Percentiles rank a stretch among this genome's conserved stretches.
phyloP scores from a whole-genome alignment of 1,140 invertebrate genomes.

The Thaumatotibia leucotreta region DNA sequence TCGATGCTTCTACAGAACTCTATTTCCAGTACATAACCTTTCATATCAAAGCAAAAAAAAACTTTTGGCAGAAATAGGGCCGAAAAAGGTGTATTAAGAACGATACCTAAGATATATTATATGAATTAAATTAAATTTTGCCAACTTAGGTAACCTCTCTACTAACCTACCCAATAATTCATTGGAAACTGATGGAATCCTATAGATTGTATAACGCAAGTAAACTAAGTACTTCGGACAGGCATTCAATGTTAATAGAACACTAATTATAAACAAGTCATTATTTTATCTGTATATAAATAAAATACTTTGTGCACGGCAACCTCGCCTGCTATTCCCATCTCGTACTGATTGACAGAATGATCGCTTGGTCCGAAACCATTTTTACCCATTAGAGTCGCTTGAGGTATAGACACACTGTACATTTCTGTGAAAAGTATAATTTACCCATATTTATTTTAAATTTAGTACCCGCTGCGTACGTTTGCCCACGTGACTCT shows the following conservation, averaged over 20 bases:
- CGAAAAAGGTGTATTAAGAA: neutral
- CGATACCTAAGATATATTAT: neutral
- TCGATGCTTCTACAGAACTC: neutral
- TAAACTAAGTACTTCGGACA: neutral
- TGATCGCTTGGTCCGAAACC: too few species aligned
- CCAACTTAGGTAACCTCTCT: too few species aligned
- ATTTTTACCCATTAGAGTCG: too few species aligned
- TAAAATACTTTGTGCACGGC: neutral
- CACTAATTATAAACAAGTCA: neutral
- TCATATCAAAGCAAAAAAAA: too few species aligned
- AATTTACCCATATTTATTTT: too few species aligned
- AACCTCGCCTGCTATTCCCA: neutral
- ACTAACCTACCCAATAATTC: neutral
- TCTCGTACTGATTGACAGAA: neutral
- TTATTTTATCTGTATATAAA: neutral
- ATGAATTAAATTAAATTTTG: neutral
- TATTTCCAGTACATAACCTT: neutral
- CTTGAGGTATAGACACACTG: too few species aligned
- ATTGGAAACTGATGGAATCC: neutral
- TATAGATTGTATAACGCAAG: neutral
- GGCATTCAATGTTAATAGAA: neutral
- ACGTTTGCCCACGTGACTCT: too few species aligned
- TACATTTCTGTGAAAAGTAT: too few species aligned
- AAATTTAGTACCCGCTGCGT: too few species aligned
- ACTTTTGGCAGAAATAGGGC: too few species aligned